A percentile compares a stretch with the other conserved stretches of the same genome.
phyloP scores from a whole-genome alignment of 2,888 invertebrate genomes.

The Pachydiplax longipennis region DNA sequence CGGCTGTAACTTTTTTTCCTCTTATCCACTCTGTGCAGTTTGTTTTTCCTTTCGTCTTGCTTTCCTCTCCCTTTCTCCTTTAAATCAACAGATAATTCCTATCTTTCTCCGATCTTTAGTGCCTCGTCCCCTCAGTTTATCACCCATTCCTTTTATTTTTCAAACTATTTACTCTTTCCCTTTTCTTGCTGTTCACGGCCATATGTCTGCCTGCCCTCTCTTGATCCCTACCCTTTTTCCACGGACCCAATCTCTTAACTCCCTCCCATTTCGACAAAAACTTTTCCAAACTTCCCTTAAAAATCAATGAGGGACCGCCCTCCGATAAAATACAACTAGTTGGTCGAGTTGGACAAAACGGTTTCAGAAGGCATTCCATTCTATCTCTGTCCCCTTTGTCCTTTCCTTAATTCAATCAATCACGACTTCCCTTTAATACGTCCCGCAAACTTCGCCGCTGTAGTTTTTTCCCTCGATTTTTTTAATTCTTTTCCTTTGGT shows the following conservation, averaged over 20 bases:
- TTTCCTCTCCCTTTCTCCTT: neutral
- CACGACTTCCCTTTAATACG: neutral
- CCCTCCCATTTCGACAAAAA: neutral
- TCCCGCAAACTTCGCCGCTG: neutral
- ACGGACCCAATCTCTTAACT: neutral
- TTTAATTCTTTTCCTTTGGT: neutral
- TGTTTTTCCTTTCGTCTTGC: neutral
- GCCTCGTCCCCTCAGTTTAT: too few species aligned
- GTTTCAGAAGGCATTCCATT: slow-evolving; percentile 26
- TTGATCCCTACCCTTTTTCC: neutral
- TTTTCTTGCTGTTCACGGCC: too few species aligned
- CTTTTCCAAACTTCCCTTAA: neutral
- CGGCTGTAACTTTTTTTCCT: neutral
- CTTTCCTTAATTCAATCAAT: slow-evolving; percentile 20
- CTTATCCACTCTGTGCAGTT: neutral
- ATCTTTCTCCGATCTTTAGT: neutral
- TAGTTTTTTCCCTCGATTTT: neutral
- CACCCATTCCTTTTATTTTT: too few species aligned
- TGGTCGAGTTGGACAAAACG: slow-evolving; percentile 28
- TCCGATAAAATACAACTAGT: slow-evolving; percentile 35
- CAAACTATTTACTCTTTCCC: too few species aligned
- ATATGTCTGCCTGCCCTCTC: too few species aligned
- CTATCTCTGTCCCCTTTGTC: neutral
- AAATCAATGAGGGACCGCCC: slow-evolving; percentile 35
- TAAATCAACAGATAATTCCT: neutral